Evolutionary conservation across 2,113 vertebrate species (phyloP), one percentile per base, ranked within the genome.

Genomic region (Toxostoma redivivum): DNA sequence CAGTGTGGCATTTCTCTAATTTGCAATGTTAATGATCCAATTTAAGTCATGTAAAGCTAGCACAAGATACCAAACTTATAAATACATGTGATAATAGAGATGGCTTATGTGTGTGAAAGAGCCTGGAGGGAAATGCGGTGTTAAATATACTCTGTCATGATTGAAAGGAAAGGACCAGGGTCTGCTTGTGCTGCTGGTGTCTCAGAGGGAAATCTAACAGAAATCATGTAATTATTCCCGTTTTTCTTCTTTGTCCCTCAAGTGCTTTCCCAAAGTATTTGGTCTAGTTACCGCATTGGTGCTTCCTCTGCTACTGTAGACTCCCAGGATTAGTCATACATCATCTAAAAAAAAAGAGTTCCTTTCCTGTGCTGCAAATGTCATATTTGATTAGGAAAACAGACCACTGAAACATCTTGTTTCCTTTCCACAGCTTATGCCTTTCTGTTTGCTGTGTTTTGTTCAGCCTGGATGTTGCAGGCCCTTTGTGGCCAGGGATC

Each of bases 1-100:
- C 71, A 62, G n/a, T 62, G 72, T 88, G 72, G 65, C 62, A 57
- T 91, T 94, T 87, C 42, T 91, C 77, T 96, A 78, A 96, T 96
- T 94, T 96, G 79, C 95, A 91, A 77, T 95, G 91, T 94, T 96
- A 96, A 96, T 88, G 89, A 92, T 92, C 56, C 85, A 89, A 91
- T 96, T 93, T 93, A 95, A 95, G 65, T 88, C 50, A 35, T 48
- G 69, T 72, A 88, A 84, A 96, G 89, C 94, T 92, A 87, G 78
- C 61, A 69, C 35, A 90, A 94, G 74, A 88, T 78, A 88, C n/a
- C 50, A 42, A 72, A 80, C 31, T 64, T 94, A 67, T 61, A 87
- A 91, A 83, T 57, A 69, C 27, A 38, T 87, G 86, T 70, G 76
- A 19, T 94, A 94, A 93, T 94, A 90, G 67, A 45, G 60, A 78